These are phyloP conservation scores for Peromyscus polionotus DNA, from an alignment of 2,113 vertebrate species.

Conservation along the genomic window DNA sequence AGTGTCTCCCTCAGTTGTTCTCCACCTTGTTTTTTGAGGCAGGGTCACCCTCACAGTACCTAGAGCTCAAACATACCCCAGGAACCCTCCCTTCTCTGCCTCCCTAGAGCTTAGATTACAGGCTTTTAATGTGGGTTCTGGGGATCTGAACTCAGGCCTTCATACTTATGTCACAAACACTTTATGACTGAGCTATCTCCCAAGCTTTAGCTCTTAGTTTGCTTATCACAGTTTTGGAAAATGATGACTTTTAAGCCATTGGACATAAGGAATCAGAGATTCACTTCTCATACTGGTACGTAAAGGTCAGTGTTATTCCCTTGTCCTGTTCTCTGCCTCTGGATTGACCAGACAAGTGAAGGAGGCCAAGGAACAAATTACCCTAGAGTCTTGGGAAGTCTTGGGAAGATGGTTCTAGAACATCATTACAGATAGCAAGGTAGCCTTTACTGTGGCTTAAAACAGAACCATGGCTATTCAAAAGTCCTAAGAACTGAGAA, in stretches of 20 bases:
- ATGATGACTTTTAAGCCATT: background rate
- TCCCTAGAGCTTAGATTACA: background rate
- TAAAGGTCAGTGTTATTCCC: background rate
- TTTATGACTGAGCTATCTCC: background rate
- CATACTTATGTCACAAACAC: background rate
- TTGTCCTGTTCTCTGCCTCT: background rate
- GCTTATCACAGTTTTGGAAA: constrained; percentile 31
- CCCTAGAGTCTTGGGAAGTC: background rate
- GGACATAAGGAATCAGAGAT: constrained; percentile 35
- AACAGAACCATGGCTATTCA: background rate
- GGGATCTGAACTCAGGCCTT: background rate
- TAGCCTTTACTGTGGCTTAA: background rate
- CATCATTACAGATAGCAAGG: background rate
- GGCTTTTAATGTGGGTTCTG: background rate
- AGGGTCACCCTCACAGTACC: too few species aligned
- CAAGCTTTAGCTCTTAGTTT: background rate
- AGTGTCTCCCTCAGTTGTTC: background rate
- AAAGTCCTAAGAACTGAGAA: background rate
- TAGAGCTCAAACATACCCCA: background rate
- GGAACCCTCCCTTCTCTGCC: background rate
- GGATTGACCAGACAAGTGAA: background rate
- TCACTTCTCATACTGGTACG: background rate
- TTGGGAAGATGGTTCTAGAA: constrained; percentile 21
- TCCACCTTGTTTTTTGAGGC: background rate
- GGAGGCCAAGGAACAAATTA: background rate